These are phyloP conservation scores for Phoxinus dragarum DNA, from an alignment of 2,797 vertebrate genomes.

Conservation along the genomic window DNA sequence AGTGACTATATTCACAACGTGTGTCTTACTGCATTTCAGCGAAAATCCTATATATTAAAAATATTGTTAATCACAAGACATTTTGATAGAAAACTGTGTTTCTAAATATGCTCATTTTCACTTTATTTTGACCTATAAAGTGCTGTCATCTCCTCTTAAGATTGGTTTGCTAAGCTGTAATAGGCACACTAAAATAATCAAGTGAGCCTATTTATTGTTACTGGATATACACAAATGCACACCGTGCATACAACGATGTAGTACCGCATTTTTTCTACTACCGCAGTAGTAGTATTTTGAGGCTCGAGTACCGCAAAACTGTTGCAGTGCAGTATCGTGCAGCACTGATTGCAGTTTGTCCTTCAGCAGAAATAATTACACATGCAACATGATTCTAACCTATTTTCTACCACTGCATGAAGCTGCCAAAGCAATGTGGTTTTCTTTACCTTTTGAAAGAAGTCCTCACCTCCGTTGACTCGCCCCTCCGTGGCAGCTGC, in stretches of 20 bases:
- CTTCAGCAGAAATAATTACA: constrained; percentile 36
- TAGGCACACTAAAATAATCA: not conserved
- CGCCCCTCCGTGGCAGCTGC: constrained; percentile 89
- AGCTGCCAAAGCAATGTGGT: constrained; percentile 51
- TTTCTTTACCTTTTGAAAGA: constrained; percentile 88
- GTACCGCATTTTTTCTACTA: not conserved
- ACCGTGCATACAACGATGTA: not conserved
- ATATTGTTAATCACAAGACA: not conserved
- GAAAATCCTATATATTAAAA: not conserved
- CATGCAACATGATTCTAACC: constrained; percentile 48
- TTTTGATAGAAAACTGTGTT: not conserved
- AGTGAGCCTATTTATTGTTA: not conserved
- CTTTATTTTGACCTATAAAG: not conserved
- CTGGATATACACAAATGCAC: not conserved
- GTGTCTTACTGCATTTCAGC: not conserved
- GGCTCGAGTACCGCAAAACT: not conserved
- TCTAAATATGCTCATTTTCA: not conserved
- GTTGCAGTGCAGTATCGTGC: not conserved
- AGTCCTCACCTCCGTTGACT: constrained; percentile 89
- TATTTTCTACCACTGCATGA: constrained; percentile 23
- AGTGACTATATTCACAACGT: not conserved
- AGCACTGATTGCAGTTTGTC: constrained; percentile 32
- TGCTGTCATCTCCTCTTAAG: not conserved
- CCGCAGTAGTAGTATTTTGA: constrained; percentile 15
- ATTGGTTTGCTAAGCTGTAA: not conserved